Evolutionary conservation across 1,140 invertebrate genomes (phyloP).

Genomic region (Arion vulgaris): DNA sequence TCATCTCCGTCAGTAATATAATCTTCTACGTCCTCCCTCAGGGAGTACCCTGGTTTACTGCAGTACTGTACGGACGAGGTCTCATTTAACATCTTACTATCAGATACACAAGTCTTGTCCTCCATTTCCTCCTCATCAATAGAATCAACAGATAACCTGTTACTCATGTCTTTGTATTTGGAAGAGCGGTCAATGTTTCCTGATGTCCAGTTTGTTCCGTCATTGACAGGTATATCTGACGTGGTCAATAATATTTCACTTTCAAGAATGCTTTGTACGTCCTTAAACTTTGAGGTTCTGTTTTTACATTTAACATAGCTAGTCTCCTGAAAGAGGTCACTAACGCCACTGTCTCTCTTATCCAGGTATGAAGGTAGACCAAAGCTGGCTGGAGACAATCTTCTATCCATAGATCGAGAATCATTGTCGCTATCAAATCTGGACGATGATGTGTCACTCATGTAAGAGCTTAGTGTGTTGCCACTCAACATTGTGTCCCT

Average conservation of each 20-base stretch:
- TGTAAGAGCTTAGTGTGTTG: conserved; percentile 47
- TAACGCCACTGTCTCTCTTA: conserved; percentile 24
- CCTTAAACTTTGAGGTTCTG: neutral
- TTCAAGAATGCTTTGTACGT: neutral
- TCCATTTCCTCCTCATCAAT: conserved; percentile 1
- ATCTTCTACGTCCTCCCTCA: conserved; percentile 4
- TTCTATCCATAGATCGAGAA: neutral
- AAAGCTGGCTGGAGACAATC: conserved; percentile 9
- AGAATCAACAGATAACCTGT: conserved; percentile 6
- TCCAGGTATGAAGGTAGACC: conserved; percentile 1
- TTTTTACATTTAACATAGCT: neutral
- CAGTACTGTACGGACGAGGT: neutral
- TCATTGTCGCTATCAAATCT: conserved; percentile 45
- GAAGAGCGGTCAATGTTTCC: neutral
- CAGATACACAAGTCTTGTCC: too few species aligned
- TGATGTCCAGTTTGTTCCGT: neutral
- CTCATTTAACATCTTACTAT: neutral
- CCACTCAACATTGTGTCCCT: conserved; percentile 45
- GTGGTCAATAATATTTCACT: conserved; percentile 2
- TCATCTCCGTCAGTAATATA: conserved; percentile 38
- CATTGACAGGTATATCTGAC: neutral
- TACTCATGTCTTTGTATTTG: conserved; percentile 3
- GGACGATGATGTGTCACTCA: conserved; percentile 46
- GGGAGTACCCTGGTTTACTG: neutral
- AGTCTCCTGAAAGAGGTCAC: conserved; percentile 17